Evolutionary conservation across 2,797 vertebrate genomes (phyloP), one percentile per base, ranked within the genome.

Genomic region (Acanthis flammea): DNA sequence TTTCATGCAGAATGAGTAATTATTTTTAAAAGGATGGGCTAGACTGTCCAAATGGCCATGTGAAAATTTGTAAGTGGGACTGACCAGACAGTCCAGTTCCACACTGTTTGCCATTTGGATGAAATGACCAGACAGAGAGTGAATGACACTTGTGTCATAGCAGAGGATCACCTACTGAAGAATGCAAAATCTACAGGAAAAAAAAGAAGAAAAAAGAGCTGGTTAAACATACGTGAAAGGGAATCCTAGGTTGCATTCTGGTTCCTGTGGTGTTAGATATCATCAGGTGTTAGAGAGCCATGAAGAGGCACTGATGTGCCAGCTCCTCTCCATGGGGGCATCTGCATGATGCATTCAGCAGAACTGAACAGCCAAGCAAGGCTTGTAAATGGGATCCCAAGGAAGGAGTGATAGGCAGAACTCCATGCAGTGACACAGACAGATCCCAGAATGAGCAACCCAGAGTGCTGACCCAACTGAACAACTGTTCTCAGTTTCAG

Each of bases 401-500:
- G 62, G 21, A 78, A n/a, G 28, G 31, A 28, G 51, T 12, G 55
- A 23, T 28, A 70, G 47, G 42, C 9, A 47, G 55, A 44, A 73
- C 44, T 75, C 73, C 57, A 4, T 51, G n/a, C 33, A 60, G 24
- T 0, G 8, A 17, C 53, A 66, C 41, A 51, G 53, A 14, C 17
- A 67, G 57, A 68, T 84, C 37, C 57, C 90, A 84, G 66, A 61
- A 63, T 54, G 60, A 73, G 30, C 63, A 88, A 54, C 54, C 42
- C 48, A n/a, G 55, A 47, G 44, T 25, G 60, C 58, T 89, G 60
- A 70, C 60, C 74, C 71, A 72, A 9, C 44, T 37, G 37, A 37
- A 37, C 37, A 37, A 37, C 37, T 39, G 55, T 62, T 54, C 82
- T 93, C 78, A 25, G 57, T 76, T 91, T 88, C 75, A 62, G 47